Evolutionary conservation across 2,888 invertebrate genomes (phyloP), one percentile per base, ranked within the genome.

Genomic region (Mimas tiliae): DNA sequence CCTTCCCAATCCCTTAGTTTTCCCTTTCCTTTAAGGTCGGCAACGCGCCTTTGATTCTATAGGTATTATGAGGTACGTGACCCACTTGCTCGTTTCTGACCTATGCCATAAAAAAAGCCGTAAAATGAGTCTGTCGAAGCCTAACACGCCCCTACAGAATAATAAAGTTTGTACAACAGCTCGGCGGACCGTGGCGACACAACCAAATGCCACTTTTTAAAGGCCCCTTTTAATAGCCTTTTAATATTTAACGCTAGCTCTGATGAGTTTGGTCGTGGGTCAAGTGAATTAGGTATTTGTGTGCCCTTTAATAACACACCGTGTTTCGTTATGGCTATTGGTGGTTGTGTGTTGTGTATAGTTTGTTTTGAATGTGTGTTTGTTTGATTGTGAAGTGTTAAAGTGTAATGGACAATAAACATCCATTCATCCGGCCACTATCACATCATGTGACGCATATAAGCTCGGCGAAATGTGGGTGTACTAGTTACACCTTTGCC

Each of bases 291-390:
- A 80, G 73, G 72, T 76, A 77, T 79, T 77, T 80, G 82, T 72
- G 74, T 75, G 77, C 73, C 81, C 81, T 73, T 82, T 83, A 89
- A 89, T 89, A 90, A 84, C 88, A 90, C 80, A 88, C 70, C 71
- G 82, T 78, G 77, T 79, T 78, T 76, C 76, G 84, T 78, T 80
- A 77, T 77, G 76, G 79, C 69, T 68, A 74, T 77, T 75, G 77
- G 72, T 83, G 85, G 87, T 86, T 79, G 89, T 89, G 87, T 87
- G 19, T 19, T 47, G 47, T 89, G 86, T 87, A 19, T 14, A 33
- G 47, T 55, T 34, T 45, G 47, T 65, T 65, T 47, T 47, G 12
- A 19, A 55, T 14, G 14, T 11, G 14, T 47, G 34, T 65, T 50
- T 38, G n/a, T 50, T 21, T 48, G 51, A 8, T 62, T 12, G 38